Base-by-base conservation (phyloP, 2,113 vertebrate species). In the Mustelus asterias region DNA sequence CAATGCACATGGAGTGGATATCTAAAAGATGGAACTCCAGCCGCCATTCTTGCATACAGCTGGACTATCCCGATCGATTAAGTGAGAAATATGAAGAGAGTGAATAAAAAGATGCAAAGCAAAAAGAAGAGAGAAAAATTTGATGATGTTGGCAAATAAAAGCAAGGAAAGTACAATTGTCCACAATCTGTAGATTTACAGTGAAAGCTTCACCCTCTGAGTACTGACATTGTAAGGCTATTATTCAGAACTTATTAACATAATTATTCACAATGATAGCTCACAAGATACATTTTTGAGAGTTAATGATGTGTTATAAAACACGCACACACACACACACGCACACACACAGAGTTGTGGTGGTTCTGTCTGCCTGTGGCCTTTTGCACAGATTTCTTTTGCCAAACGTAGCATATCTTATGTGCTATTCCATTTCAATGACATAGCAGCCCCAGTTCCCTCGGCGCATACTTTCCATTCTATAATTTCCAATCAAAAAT, bases 201-300 rank as follows among this genome's bases (percentile, higher is more conserved):
- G 33, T 65, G 60, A 18, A 22, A 2, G 1, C 65, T 93, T 93
- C 60, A 41, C n/a, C 60, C n/a, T 65, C 29, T n/a, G 29, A 63
- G 29, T 16, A 65, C 9, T 93, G 60, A 93, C 67, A 58, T 20
- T 16, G 89, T 67, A 37, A 93, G 7, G 60, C 3, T 44, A 41
- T 83, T 44, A 83, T 41, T 83, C 80, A 83, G 80, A 93, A 65
- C 89, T 65, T 93, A 93, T 93, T 67, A n/a, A 9, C 60, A 37
- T 63, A 93, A 93, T 93, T 93, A 93, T 93, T 93, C 33, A 65
- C 60, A 93, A 67, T 93, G 89, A 93, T 93, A 65, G 89, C 11
- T 65, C 60, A 67, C 63, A 58, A 93, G 65, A 65, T 65, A 90
- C 41, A 93, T 93, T 37, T 93, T 92, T 92, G 58, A 92, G 88